A percentile compares a stretch with the other conserved stretches of the same genome.
Evolutionary conservation across 2,113 vertebrate species (phyloP).

Genomic region (Diphyllodes magnificus): DNA sequence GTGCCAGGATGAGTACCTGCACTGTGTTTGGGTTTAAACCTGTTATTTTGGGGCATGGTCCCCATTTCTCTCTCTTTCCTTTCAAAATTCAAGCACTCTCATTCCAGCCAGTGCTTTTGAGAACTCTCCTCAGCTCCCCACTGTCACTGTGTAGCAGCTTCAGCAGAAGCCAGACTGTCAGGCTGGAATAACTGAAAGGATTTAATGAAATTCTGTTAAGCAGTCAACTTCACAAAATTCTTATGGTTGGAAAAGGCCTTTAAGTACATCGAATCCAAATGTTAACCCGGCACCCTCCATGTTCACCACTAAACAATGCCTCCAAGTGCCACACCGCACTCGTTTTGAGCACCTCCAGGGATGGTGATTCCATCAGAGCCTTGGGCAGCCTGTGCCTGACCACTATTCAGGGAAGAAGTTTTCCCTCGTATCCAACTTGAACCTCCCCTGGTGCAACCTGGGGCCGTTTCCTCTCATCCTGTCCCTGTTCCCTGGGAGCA

Average conservation of each 20-base stretch:
- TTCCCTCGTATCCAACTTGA: background rate
- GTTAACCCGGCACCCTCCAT: accelerated
- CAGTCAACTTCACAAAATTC: background rate
- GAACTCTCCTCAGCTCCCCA: background rate
- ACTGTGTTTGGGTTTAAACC: background rate
- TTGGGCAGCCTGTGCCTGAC: background rate
- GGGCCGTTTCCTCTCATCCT: accelerated
- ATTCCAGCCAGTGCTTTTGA: background rate
- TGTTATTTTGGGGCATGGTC: background rate
- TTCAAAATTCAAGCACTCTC: background rate
- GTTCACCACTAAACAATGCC: background rate
- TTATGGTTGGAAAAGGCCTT: background rate
- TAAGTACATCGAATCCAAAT: background rate
- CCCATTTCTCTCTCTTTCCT: background rate
- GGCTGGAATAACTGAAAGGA: background rate
- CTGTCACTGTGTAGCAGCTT: background rate
- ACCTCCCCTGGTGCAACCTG: accelerated
- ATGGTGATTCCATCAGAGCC: background rate
- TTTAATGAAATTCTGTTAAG: background rate
- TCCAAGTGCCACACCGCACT: background rate
- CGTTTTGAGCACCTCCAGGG: too few relatives aligned
- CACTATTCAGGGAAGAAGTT: background rate
- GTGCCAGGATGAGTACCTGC: background rate
- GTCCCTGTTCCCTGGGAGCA: background rate
- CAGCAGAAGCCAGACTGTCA: background rate